A percentile compares a stretch with the other conserved stretches of the same genome.
phyloP scores from a whole-genome alignment of 2,888 invertebrate genomes.

The Trichopoda pennipes region DNA sequence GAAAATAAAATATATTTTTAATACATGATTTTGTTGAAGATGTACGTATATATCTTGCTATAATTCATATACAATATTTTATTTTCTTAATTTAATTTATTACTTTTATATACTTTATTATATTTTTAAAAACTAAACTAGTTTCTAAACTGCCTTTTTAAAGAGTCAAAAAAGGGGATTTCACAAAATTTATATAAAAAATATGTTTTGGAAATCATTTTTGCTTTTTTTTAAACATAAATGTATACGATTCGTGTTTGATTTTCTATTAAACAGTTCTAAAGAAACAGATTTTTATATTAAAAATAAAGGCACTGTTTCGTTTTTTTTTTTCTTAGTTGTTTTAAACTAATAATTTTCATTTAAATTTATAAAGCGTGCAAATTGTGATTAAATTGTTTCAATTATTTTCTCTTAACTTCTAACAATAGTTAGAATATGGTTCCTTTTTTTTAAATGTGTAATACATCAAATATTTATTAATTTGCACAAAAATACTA shows the following conservation, averaged over 20 bases:
- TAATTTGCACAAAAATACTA: slow-evolving; percentile 55
- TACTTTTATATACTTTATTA: background rate
- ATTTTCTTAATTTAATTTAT: slow-evolving; percentile 1
- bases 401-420: slow-evolving; percentile 27
- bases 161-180: slow-evolving; percentile 8
- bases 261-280: slow-evolving; percentile 45
- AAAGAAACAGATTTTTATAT: slow-evolving; percentile 65
- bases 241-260: slow-evolving; percentile 32
- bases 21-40: slow-evolving; percentile 37
- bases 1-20: background rate
- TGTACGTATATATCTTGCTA: slow-evolving; percentile 7
- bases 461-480: slow-evolving; percentile 21
- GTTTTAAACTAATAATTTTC: slow-evolving; percentile 33
- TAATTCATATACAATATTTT: slow-evolving; percentile 42
- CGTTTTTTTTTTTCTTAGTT: slow-evolving; percentile 18
- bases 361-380: slow-evolving; percentile 58
- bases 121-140: slow-evolving; percentile 39
- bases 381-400: slow-evolving; percentile 39
- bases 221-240: slow-evolving; percentile 23
- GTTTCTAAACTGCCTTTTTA: slow-evolving; percentile 37
- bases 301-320: slow-evolving; percentile 68
- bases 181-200: slow-evolving; percentile 53
- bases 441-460: slow-evolving; percentile 37
- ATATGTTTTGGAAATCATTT: slow-evolving; percentile 53
- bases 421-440: slow-evolving; percentile 62